A percentile compares a stretch with the other conserved stretches of the same genome.
These are phyloP conservation scores for Megalops atlanticus DNA, from an alignment of 2,113 vertebrate genomes.

Conservation along the genomic window DNA sequence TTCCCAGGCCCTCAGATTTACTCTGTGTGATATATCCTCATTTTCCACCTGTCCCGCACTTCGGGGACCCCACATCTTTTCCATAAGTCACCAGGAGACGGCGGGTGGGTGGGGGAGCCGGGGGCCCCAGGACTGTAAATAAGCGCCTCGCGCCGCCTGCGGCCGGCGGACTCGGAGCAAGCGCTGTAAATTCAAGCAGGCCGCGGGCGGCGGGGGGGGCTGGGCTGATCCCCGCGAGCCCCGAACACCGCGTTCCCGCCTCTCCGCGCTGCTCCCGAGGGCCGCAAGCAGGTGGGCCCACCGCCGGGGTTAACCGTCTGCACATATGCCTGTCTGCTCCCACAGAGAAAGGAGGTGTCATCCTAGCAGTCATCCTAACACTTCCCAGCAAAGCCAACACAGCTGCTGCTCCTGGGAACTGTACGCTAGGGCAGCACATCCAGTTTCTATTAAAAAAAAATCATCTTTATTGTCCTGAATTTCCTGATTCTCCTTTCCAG, in stretches of 20 bases:
- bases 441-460: slow-evolving; percentile 25
- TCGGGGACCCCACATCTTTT: slow-evolving; percentile 17
- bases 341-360: background rate
- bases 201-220: background rate
- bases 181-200: slow-evolving; percentile 36
- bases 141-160: slow-evolving; percentile 35
- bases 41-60: slow-evolving; percentile 33
- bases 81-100: slow-evolving; percentile 40
- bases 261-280: background rate
- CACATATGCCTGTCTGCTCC: background rate
- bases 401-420: background rate
- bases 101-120: slow-evolving; percentile 9
- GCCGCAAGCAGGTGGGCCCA: background rate
- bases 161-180: slow-evolving; percentile 26
- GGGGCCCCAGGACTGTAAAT: slow-evolving; percentile 37
- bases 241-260: background rate
- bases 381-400: background rate
- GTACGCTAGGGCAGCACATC: background rate
- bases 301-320: background rate
- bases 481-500: slow-evolving; percentile 41
- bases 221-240: background rate
- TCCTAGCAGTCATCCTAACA: too few species aligned
- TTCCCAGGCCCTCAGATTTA: slow-evolving; percentile 2
- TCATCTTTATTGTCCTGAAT: slow-evolving; percentile 26
- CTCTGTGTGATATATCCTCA: slow-evolving; percentile 27